phyloP scores from a whole-genome alignment of 2,113 vertebrate genomes.

The Petroica traversi region DNA sequence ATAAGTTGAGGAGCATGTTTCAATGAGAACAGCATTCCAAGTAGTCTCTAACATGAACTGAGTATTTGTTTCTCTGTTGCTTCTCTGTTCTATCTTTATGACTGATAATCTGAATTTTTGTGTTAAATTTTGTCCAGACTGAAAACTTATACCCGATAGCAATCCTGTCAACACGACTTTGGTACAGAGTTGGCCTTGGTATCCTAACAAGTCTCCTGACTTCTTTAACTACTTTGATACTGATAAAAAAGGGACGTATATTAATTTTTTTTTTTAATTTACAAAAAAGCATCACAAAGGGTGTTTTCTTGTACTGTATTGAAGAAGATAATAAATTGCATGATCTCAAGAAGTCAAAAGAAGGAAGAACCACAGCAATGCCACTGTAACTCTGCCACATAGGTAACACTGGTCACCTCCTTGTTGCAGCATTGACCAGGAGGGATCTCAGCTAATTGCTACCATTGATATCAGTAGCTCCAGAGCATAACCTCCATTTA shows the following conservation, averaged over 20 bases:
- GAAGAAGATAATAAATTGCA: background rate
- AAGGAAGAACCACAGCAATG: background rate
- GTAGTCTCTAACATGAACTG: background rate
- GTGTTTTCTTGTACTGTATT: background rate
- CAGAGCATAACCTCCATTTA: background rate
- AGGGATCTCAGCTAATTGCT: background rate
- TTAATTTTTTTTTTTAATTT: too few species aligned
- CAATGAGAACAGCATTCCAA: background rate
- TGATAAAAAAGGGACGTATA: background rate
- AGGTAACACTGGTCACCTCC: background rate
- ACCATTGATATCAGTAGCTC: background rate
- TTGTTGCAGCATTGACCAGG: background rate
- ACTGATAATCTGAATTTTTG: background rate
- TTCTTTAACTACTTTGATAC: background rate
- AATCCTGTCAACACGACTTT: background rate
- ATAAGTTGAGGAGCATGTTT: background rate
- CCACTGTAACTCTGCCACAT: background rate
- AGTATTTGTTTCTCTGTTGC: background rate
- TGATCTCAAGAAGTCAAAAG: background rate
- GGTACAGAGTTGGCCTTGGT: background rate
- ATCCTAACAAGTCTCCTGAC: background rate
- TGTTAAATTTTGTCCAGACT: background rate
- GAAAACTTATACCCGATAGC: background rate
- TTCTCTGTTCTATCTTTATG: background rate
- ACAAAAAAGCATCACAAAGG: background rate